Evolutionary conservation across 2,888 invertebrate genomes (phyloP).

Genomic region (Apantesis nais): DNA sequence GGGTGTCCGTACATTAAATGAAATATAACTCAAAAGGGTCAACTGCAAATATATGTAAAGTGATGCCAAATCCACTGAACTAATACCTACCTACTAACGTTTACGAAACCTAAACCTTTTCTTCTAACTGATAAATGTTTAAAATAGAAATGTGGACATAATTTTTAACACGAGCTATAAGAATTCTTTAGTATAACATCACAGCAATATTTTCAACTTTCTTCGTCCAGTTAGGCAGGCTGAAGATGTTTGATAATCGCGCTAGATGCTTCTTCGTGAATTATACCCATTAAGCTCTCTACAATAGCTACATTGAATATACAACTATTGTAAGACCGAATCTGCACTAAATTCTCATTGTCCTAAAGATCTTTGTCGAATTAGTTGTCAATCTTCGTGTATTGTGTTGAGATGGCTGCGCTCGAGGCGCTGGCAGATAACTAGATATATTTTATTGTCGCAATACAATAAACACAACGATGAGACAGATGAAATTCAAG

Average conservation of each 20-base stretch:
- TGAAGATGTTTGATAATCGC: not conserved
- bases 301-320: not conserved
- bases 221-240: not conserved
- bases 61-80: not conserved
- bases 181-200: not conserved
- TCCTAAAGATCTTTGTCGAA: not conserved
- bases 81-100: not conserved
- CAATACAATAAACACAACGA: not conserved
- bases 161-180: no score
- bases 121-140: no score
- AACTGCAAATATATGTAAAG: not conserved
- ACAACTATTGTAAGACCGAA: not conserved
- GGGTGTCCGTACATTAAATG: no score
- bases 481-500: not conserved
- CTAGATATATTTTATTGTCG: not conserved
- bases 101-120: no score
- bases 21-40: no score
- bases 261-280: not conserved
- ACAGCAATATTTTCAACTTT: not conserved
- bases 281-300: not conserved
- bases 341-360: not conserved
- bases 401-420: slow-evolving; percentile 1
- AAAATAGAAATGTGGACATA: no score
- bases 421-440: not conserved
- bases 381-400: not conserved